Base-by-base conservation (phyloP, 2,797 vertebrate species). In the Presbytis comata region DNA sequence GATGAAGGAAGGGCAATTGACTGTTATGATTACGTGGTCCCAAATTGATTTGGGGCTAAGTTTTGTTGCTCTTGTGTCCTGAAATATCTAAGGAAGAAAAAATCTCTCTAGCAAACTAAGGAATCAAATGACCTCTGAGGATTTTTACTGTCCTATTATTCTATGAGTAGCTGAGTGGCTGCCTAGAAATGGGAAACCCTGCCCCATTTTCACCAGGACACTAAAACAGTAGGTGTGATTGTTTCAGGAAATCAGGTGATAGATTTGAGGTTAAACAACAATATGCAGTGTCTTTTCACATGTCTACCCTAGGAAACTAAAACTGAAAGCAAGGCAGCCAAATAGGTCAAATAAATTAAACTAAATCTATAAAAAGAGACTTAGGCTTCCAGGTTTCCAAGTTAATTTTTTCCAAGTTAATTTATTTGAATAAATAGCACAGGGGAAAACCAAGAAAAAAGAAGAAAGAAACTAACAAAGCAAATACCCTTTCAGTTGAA, bases 271-370 rank as follows among this genome's bases (percentile, higher is more conserved):
- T 36, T 92, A 50, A 91, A 81, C 33, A 92, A 50, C 22, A 30
- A 8, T 53, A n/a, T 12, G 41, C 8, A 21, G 41, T 90, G 75
- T 88, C 48, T 93, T 93, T 96, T 94, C 91, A 86, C 50, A 44
- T 84, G 36, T 95, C 80, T 95, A 83, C 17, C 17, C 21, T 64
- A 64, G 59, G 26, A 95, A 90, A 89, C 17, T 48, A 90, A 93
- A 96, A 57, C 76, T 85, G 74, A 95, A 94, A 93, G 22, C 8
- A 89, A 97, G 59, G 19, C 19, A 80, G 36, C 6, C 7, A 95
- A 91, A 48, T 91, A 91, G 64, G 74, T 93, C 88, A 95, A 55
- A 88, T 81, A 91, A 93, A 91, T 95, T 95, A 93, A 96, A 61
- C 61, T 50, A 78, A 76, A 26, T 78, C 26, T 85, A 44, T 74